Evolutionary conservation across 2,113 vertebrate species (phyloP).

Genomic region (Muntiacus reevesi): DNA sequence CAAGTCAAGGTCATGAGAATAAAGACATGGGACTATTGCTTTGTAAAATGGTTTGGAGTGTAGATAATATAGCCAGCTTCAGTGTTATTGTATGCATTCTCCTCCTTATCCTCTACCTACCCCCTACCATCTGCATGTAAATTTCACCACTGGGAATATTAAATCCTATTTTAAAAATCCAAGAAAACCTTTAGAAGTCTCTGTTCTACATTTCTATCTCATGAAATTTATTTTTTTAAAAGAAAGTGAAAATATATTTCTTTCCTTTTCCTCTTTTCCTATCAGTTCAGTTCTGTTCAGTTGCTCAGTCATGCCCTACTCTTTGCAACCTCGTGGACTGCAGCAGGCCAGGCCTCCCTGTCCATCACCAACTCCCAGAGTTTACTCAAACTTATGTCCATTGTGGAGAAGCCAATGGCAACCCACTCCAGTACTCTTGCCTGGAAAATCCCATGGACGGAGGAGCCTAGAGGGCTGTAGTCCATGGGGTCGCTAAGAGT

Average conservation of each 20-base stretch:
- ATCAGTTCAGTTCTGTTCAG: background rate
- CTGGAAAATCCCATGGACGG: no score
- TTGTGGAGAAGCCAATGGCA: background rate
- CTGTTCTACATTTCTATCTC: background rate
- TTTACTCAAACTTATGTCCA: background rate
- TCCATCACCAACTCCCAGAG: rapidly evolving
- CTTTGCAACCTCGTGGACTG: rapidly evolving
- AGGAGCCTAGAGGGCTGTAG: no score
- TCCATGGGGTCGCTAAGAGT: no score
- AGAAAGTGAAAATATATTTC: background rate
- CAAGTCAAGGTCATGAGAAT: background rate
- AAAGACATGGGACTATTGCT: background rate
- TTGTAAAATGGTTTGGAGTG: background rate
- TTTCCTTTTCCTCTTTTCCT: background rate
- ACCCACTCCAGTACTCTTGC: no score
- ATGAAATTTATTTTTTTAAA: background rate
- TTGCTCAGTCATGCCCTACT: background rate
- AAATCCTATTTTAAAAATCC: background rate
- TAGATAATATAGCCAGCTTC: background rate
- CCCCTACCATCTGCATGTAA: background rate
- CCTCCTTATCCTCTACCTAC: rapidly evolving
- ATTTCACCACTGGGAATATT: background rate
- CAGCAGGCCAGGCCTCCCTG: background rate
- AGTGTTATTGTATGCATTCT: background rate
- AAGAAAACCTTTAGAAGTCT: background rate